Evolutionary conservation across 2,797 vertebrate species (phyloP), one percentile per base, ranked within the genome.

Genomic region (Molossus alvarezi): DNA sequence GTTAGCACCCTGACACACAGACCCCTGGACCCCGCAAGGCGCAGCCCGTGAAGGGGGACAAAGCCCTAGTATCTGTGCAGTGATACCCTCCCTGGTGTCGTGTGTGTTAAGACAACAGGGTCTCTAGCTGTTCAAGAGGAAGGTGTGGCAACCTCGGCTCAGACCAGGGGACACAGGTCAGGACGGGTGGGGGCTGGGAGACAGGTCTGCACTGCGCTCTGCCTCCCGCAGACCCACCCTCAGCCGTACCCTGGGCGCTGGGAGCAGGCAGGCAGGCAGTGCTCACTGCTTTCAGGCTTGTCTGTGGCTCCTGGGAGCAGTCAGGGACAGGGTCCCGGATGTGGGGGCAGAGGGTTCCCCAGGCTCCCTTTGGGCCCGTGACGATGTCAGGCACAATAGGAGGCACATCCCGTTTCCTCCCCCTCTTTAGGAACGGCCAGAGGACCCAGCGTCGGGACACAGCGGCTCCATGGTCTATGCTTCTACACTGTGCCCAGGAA

Each of bases 1-100:
- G 95, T 98, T 96, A 97, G 29, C 25, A 87, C 29, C 37, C 17
- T 9, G 62, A 71, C n/a, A 13, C 2, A 9, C 4, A 45, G 14
- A 64, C 21, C 23, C 25, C 25, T 0, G 2, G 23, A n/a, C 60
- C 77, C 80, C 62, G 51, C 20, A 3, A 86, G 37, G 20, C 14
- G 41, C 11, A 2, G 20, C 21, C 76, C n/a, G 15, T 27, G 57
- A 17, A 5, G 3, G 71, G 58, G 58, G 72, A 77, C 10, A 62
- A 18, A 91, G 79, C 51, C 29, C 9, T 3, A 41, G 75, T n/a
- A 41, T 11, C 20, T 21, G 18, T 27, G 53, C 18, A 9, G 13
- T 45, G 67, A 6, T 18, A 82, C 77, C 58, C 60, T 82, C 57
- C 20, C 15, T 17, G 20, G 62, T 90, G 18, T 29, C 58, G 75